phyloP scores from a whole-genome alignment of 2,888 invertebrate genomes.

The Allophyes oxyacanthae region DNA sequence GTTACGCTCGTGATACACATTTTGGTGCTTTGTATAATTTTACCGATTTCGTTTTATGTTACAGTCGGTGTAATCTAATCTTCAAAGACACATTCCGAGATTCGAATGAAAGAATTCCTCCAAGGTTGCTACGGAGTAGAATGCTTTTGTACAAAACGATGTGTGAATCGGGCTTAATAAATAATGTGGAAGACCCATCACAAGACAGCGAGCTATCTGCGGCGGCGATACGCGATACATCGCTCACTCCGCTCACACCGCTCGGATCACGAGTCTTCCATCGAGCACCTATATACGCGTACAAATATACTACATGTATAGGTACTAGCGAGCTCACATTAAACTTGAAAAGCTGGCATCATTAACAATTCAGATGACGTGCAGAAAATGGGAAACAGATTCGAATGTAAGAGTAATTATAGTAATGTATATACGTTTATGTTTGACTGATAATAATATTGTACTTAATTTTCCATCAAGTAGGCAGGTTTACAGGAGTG shows the following conservation, averaged over 20 bases:
- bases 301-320: no score
- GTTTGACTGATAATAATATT: background rate
- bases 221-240: background rate
- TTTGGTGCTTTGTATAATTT: background rate
- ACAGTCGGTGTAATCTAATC: no score
- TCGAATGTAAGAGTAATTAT: slow-evolving; percentile 12
- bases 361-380: slow-evolving; percentile 32
- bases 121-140: no score
- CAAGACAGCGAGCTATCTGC: background rate
- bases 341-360: background rate
- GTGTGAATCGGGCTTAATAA: background rate
- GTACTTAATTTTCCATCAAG: no score
- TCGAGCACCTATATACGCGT: background rate
- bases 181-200: slow-evolving; percentile 1
- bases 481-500: no score
- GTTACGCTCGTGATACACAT: background rate
- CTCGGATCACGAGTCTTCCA: background rate
- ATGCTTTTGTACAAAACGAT: no score
- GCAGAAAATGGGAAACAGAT: slow-evolving; percentile 13
- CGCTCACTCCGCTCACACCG: background rate
- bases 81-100: no score
- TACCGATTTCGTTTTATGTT: no score
- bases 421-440: slow-evolving; percentile 10
- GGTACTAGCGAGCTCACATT: background rate
- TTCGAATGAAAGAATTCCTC: no score